Conservation (phyloP, 2,888 invertebrate genomes). For the Caenorhabditis afra region DNA sequence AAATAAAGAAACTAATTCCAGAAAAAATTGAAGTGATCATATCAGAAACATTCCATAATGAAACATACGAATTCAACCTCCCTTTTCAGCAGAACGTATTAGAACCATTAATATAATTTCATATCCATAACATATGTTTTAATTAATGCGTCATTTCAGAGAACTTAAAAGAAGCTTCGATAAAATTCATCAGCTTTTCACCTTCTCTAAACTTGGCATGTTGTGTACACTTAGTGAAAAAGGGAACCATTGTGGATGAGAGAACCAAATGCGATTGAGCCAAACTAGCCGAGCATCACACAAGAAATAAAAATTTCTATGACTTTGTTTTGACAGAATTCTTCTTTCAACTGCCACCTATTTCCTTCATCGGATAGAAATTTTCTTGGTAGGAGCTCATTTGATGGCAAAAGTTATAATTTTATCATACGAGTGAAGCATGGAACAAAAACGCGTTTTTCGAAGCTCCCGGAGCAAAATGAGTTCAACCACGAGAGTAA, state of each 20-base stretch:
- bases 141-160: too few relatives aligned
- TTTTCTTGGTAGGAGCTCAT: slow-evolving; percentile 19
- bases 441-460: neutral
- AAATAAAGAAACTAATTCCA: too few relatives aligned
- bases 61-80: too few relatives aligned
- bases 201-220: neutral
- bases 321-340: slow-evolving; percentile 55
- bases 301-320: slow-evolving; percentile 58
- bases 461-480: too few relatives aligned
- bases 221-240: neutral
- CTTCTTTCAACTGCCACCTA: slow-evolving; percentile 41
- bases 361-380: slow-evolving; percentile 14
- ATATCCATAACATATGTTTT: too few relatives aligned
- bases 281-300: slow-evolving; percentile 45
- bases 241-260: slow-evolving; percentile 11
- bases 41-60: too few relatives aligned
- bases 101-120: too few relatives aligned
- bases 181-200: too few relatives aligned
- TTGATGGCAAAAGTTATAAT: slow-evolving; percentile 20
- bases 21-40: too few relatives aligned
- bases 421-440: neutral
- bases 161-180: too few relatives aligned
- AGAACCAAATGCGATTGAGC: slow-evolving; percentile 47
- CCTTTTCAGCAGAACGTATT: too few relatives aligned
- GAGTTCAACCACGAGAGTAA: too few relatives aligned